Evolutionary conservation across 2,888 invertebrate species (phyloP), one percentile per base, ranked within the genome.

Genomic region (Heliconius ismenius): DNA sequence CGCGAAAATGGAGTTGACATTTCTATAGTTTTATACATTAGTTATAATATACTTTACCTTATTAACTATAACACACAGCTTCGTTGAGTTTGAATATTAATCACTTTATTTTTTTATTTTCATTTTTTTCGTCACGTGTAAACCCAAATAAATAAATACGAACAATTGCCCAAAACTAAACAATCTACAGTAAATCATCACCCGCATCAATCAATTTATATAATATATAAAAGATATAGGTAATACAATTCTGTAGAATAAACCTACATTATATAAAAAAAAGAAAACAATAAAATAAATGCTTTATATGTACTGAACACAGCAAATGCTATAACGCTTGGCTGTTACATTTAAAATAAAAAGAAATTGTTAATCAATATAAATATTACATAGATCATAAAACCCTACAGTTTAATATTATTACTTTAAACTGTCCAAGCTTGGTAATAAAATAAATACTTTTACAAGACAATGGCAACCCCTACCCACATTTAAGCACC

Each of bases 251-350:
- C 74, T n/a, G 54, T 69, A 26, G 54, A 63, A 43, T 64, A 64
- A 4, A 7, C 28, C 4, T 49, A 49, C 58, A 72, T 68, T 39
- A 36, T n/a, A 65, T 39, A 65, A 21, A 39, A 74, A 65, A 62
- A 26, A 63, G 63, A 64, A 67, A 68, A 81, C 18, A 68, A 72
- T 63, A 75, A 73, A 70, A 72, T 79, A 80, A 80, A 80, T 80
- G 78, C 77, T 79, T 76, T 62, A n/a, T 67, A 78, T 79, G 74
- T 74, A 77, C 70, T 79, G 78, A 79, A 76, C 78, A 65, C 78
- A 78, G 74, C 79, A 77, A 79, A 80, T 80, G 79, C 81, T 75
- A 62, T 63, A 28, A 73, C 65, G 76, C 65, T 74, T 43, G 67
- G 67, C 67, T 67, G 39, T 58, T 75, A 26, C 21, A 21, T 76